Evolutionary conservation across 2,797 vertebrate genomes (phyloP), one percentile per base, ranked within the genome.

Genomic region (Ateles fusciceps): DNA sequence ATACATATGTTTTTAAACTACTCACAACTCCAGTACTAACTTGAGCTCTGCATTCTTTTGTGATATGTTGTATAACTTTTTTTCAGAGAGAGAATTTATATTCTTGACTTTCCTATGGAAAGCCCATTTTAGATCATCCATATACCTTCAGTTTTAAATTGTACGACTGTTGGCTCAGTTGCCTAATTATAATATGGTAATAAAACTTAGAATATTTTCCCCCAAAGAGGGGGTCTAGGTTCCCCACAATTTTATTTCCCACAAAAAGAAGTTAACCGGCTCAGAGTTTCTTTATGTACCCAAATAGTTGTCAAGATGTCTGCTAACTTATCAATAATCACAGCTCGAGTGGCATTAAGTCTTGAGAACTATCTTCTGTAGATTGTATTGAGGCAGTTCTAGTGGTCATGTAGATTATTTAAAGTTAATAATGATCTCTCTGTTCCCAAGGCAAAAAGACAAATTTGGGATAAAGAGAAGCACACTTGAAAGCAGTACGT

Each of bases 161-260:
- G 21, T 59, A 36, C 92, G 61, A 57, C 39, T 78, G 9, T 91
- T 96, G 48, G n/a, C 75, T 78, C 61, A 83, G 0, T 85, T 96
- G 74, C 22, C 74, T 83, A 22, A 44, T 78, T 89, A 21, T 64
- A 80, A 71, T 78, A 86, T 50, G 7, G 78, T 86, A 96, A 89
- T 72, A 79, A 52, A 96, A 97, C 30, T 68, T 50, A 93, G 11
- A 95, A 79, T n/a, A 44, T 97, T 95, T 96, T 21, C 57, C 26
- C 13, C 7, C 33, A 55, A 46, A 90, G 48, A 48, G 19, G 19
- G 8, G 17, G 6, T 68, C 28, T 85, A 4, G 19, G 50, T 91
- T 88, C 11, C 12, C 92, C 74, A 95, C 90, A 87, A 88, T 46
- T 33, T 46, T 74, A 36, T 93, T 78, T 81, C 50, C 55, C 48